A percentile compares a stretch with the other conserved stretches of the same genome.
Evolutionary conservation across 2,113 vertebrate species (phyloP).

Genomic region (Phodopus roborovskii): DNA sequence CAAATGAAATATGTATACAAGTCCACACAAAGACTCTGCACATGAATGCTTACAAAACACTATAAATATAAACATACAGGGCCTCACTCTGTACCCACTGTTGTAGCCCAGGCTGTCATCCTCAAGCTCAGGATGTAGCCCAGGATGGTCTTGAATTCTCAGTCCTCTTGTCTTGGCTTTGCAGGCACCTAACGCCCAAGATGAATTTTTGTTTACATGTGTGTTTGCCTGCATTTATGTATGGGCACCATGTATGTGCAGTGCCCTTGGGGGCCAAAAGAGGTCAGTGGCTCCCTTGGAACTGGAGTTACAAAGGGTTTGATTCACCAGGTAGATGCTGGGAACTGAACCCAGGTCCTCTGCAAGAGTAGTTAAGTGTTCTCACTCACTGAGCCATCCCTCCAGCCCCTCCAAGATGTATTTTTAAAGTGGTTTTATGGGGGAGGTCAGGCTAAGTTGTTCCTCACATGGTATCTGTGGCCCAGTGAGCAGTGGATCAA

Average conservation of each 20-base stretch:
- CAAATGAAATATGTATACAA: neutral
- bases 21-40: neutral
- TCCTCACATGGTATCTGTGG: neutral
- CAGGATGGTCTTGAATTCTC: neutral
- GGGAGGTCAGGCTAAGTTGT: neutral
- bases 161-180: neutral
- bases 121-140: neutral
- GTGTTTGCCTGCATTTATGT: neutral
- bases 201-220: neutral
- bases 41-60: neutral
- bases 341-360: neutral
- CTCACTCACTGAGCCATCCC: neutral
- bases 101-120: neutral
- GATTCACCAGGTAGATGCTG: neutral
- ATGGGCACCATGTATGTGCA: neutral
- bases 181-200: neutral
- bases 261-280: neutral
- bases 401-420: neutral
- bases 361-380: neutral
- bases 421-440: conserved; percentile 13
- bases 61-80: neutral
- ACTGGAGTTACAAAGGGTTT: neutral
- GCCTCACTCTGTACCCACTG: neutral
- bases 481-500: neutral
- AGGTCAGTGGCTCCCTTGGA: neutral